Percentiles rank a stretch among this genome's conserved stretches.
phyloP scores from a whole-genome alignment of 2,797 vertebrate species.

The Artibeus jamaicensis region DNA sequence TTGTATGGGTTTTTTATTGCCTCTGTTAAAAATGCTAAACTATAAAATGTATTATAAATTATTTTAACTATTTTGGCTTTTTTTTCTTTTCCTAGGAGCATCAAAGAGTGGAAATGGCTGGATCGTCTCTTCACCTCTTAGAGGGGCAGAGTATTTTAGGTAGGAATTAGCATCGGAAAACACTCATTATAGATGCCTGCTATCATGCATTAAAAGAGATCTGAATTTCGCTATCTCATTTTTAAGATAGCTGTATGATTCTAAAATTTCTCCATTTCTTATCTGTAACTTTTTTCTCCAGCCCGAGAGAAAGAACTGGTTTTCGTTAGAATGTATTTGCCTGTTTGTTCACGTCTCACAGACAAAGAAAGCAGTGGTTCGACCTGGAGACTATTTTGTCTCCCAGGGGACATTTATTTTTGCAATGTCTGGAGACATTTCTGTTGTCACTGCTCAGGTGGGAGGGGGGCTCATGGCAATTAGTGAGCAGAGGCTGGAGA shows the following conservation, averaged over 20 bases:
- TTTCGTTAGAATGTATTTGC: neutral
- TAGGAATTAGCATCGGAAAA: conserved; percentile 10
- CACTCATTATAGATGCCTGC: neutral
- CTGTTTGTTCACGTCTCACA: neutral
- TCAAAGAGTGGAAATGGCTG: neutral
- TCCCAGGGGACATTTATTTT: neutral
- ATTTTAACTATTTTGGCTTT: neutral
- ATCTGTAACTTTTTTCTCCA: neutral
- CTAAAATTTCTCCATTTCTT: neutral
- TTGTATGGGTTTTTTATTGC: neutral
- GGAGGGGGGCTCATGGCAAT: neutral
- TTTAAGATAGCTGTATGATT: neutral
- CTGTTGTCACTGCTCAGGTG: neutral
- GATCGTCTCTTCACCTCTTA: neutral
- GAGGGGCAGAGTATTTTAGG: neutral
- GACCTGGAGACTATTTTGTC: neutral
- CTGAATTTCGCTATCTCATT: neutral
- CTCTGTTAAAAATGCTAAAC: neutral
- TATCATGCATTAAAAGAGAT: neutral
- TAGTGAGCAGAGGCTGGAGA: neutral
- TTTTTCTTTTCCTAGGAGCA: neutral
- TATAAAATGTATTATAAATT: neutral
- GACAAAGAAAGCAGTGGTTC: neutral
- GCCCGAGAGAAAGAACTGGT: neutral
- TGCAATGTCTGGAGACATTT: neutral